Evolutionary conservation across 2,888 invertebrate species (phyloP).

Genomic region (Celastrina argiolus): DNA sequence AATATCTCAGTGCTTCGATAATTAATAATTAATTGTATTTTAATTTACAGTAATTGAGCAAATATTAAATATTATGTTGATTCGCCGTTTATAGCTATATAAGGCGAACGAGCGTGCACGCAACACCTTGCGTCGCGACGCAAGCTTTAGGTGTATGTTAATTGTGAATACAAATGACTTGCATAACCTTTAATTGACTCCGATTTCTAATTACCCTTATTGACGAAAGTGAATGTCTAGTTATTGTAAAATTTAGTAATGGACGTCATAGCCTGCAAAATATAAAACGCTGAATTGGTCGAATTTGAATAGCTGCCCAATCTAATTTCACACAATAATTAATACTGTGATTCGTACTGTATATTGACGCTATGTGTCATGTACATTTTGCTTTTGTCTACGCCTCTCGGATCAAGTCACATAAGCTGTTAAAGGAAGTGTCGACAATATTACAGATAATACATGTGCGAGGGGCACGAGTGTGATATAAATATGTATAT

Average conservation of each 20-base stretch:
- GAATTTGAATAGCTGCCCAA: conserved; percentile 13
- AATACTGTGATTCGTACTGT: background rate
- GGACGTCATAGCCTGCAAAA: conserved; percentile 15
- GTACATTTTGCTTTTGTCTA: background rate
- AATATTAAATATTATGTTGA: background rate
- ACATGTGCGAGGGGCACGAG: background rate
- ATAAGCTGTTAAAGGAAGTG: background rate
- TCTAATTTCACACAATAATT: background rate
- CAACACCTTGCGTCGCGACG: background rate
- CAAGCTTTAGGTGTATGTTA: background rate
- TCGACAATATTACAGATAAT: background rate
- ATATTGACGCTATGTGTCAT: conserved; percentile 18
- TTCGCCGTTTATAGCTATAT: background rate
- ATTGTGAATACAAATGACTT: background rate
- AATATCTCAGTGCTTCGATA: background rate
- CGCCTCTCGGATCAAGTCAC: background rate
- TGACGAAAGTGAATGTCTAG: background rate
- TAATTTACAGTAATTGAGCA: conserved; percentile 6
- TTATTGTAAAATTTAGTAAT: background rate
- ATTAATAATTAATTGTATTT: background rate
- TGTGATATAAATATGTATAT: conserved; percentile 2
- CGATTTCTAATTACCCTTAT: conserved; percentile 13
- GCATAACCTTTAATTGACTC: conserved; percentile 5
- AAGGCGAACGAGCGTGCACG: background rate
- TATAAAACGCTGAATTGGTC: conserved; percentile 5